phyloP scores from a whole-genome alignment of 53 echinoderm and acorn worm species.

The Arbacia lixula region DNA sequence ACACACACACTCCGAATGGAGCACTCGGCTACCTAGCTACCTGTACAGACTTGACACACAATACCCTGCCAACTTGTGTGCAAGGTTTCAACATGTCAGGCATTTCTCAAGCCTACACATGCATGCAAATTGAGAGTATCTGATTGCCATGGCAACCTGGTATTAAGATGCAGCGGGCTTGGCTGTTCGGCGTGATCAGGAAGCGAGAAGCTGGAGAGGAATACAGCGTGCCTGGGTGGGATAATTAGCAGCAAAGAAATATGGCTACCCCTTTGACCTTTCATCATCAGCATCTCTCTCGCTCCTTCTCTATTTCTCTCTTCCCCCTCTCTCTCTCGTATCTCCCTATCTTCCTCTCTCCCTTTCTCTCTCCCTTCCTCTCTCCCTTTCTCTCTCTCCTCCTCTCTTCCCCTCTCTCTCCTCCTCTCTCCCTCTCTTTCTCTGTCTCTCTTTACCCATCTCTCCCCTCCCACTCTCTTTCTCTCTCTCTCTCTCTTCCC shows the following conservation, averaged over 20 bases:
- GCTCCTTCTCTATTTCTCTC: neutral
- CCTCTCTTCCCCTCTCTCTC: neutral
- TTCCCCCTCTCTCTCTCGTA: neutral
- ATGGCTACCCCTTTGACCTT: neutral
- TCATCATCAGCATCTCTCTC: neutral
- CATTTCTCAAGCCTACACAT: slow-evolving; percentile 15
- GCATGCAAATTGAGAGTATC: slow-evolving; percentile 49
- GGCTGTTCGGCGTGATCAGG: neutral
- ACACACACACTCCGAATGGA: slow-evolving; percentile 3
- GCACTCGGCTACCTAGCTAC: too few relatives aligned
- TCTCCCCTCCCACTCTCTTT: neutral
- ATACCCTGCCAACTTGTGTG: too few relatives aligned
- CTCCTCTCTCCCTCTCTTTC: neutral
- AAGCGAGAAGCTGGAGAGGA: neutral
- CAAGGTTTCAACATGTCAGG: neutral
- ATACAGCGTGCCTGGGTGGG: slow-evolving; percentile 1
- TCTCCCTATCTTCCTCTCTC: neutral
- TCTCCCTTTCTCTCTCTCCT: neutral
- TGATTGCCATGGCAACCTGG: slow-evolving; percentile 36
- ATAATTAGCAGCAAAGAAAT: slow-evolving; percentile 11
- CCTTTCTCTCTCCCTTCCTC: too few relatives aligned
- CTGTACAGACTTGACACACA: too few relatives aligned
- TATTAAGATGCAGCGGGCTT: slow-evolving; percentile 19
- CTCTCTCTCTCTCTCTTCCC: neutral
- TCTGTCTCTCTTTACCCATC: neutral